Evolutionary conservation across 64 coral and sea anemone species (phyloP), one percentile per base, ranked within the genome.

Genomic region (Montipora foliosa): DNA sequence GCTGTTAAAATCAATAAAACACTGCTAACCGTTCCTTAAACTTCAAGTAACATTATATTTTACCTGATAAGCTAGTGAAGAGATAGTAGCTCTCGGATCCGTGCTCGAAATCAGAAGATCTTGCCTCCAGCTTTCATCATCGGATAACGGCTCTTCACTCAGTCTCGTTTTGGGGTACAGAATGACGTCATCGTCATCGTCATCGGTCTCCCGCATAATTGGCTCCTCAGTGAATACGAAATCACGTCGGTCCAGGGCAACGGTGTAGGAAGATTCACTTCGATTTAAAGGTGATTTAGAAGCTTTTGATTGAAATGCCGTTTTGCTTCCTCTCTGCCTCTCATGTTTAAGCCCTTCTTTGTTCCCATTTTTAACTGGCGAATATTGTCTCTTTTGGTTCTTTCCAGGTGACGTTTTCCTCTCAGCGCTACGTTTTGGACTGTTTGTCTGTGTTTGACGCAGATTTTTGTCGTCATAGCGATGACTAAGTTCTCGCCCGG

Each of bases 231-330:
- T 20, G 9, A 86, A 86, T 15, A 86, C 64, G 5, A 21, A 50
- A 47, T 86, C 82, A 50, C 82, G 82, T 47, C 47, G 37, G 67
- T 86, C 82, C 1, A 86, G 67, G 64, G 47, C 82, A 3, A 86
- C 82, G 11, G 66, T 71, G 62, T 21, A 86, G 9, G 68, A 86
- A 19, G 82, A 86, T 2, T 86, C 82, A 10, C 37, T 86, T 71
- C 82, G 47, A 8, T 45, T 12, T 22, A 86, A 6, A 10, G 64
- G 8, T 3, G 48, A 8, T 6, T 49, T 71, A 47, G 6, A 9
- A 1, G 48, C 19, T 86, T 5, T 86, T 3, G 8, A 1, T 51
- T 20, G 46, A 21, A 13, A 8, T 5, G n/a, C 5, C 11, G 46
- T 71, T 86, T 24, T 48, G 5, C 49, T 71, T 71, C 13, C 62